Evolutionary conservation across 2,797 vertebrate species (phyloP), one percentile per base, ranked within the genome.

Genomic region (Danio aesculapii): DNA sequence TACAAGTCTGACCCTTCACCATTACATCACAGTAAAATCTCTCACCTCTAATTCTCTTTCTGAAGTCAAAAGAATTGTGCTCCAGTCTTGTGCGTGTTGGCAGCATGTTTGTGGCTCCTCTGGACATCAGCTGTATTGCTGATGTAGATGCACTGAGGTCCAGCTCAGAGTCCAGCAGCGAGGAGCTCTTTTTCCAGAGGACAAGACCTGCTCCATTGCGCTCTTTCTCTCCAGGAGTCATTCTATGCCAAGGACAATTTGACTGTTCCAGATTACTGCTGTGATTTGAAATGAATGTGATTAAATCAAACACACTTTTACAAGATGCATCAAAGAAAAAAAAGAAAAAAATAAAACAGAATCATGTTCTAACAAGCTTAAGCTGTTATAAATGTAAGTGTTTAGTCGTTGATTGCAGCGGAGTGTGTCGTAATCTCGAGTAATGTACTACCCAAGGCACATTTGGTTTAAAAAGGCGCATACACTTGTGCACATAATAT

Each of bases 111-210:
- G 14, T 17, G 30, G 62, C 82, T 55, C 76, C 79, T 77, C 77
- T 66, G 68, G 21, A 21, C 1, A 57, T 82, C 63, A 55, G 46
- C 63, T 84, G 81, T 63, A 13, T 21, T 46, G 49, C 55, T 30
- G 13, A 58, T 11, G 14, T 21, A 19, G 39, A n/a, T 10, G 58
- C 67, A 39, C 13, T 41, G 30, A 46, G 73, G 49, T 84, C 83
- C 58, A 79, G 77, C 39, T 70, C 66, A 41, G 77, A 79, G 69
- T 79, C 77, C 85, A 84, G 85, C 73, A 84, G 85, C 53, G 80
- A 80, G 63, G 77, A 77, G 41, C 8, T 61, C 11, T 16, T 71
- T 8, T 4, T 21, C 57, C 5, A 11, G 62, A 17, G n/a, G 21
- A 63, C 0, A 43, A 14, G n/a, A 30, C n/a, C 19, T 14, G 7